Evolutionary conservation across 2,113 vertebrate genomes (phyloP), one percentile per base, ranked within the genome.

Genomic region (Lepus europaeus): DNA sequence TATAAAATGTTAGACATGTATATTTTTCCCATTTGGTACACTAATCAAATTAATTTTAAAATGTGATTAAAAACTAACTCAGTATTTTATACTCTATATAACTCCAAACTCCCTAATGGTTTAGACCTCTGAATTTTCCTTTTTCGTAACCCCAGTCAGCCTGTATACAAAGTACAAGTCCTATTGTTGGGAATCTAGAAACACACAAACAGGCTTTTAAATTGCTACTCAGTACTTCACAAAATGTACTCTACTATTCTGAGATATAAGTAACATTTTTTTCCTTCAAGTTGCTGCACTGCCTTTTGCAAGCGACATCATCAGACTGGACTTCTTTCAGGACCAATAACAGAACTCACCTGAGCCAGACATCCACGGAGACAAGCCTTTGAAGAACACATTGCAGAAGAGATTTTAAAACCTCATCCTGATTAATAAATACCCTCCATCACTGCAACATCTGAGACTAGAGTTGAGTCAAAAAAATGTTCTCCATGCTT

Each of bases 31-130:
- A 90, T 80, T 84, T 33, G 19, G 81, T 25, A 76, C 6, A 79
- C 11, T 66, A 87, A 61, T 92, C 10, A 90, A 70, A 81, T 89
- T 95, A 16, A 85, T 70, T 94, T 90, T 39, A 19, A 95, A 64
- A 45, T 76, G 3, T 51, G 56, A 81, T 80, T 59, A 64, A 66
- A 74, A 89, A 64, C 74, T 7, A 90, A 84, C 5, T 80, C 19
- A 66, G 13, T 51, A 95, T 51, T 92, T 6, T 88, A 70, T 72
- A 22, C 31, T n/a, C 20, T 63, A n/a, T 5, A 61, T 69, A 89
- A 69, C 8, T 87, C 56, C 78, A 80, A 91, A 63, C 22, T 78
- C 39, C 39, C 64, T 70, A 70, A 53, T 39, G 22, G 87, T 4
- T 61, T 72, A 87, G 9, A n/a, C 9, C 5, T 68, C 86, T 72